A percentile compares a stretch with the other conserved stretches of the same genome.
Evolutionary conservation across 1,140 invertebrate species (phyloP).

Genomic region (Cotesia vestalis): DNA sequence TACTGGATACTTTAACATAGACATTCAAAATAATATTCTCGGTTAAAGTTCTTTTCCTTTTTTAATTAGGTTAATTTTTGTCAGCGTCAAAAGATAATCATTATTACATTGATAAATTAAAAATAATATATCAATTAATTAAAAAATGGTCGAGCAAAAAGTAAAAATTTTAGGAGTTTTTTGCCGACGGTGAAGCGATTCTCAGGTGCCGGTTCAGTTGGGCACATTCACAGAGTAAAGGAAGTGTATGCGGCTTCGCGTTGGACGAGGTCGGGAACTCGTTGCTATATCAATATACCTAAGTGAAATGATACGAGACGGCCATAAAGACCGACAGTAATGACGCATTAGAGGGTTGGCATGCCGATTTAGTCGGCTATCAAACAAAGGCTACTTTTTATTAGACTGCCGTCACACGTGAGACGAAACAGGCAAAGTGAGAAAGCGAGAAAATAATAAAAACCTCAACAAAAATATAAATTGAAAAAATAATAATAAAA

Average conservation of each 20-base stretch:
- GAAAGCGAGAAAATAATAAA: background rate
- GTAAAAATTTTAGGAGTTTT: slow-evolving; percentile 16
- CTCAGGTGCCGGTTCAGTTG: background rate
- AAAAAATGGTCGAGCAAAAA: background rate
- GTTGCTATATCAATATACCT: slow-evolving; percentile 69
- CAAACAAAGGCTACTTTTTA: slow-evolving; percentile 67
- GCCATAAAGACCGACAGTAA: slow-evolving; percentile 67
- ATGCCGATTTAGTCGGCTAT: slow-evolving; percentile 66
- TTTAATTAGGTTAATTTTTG: no score
- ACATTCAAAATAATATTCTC: no score
- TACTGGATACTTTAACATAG: no score
- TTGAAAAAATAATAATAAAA: slow-evolving; percentile 15
- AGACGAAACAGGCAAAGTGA: slow-evolving; percentile 31
- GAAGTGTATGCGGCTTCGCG: slow-evolving; percentile 42
- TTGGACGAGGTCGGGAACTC: slow-evolving; percentile 62
- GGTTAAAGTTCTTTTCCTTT: no score
- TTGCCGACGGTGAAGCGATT: slow-evolving; percentile 19
- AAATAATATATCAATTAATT: background rate
- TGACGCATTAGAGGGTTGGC: slow-evolving; percentile 67
- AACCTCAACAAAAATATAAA: slow-evolving; percentile 14
- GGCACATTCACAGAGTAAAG: slow-evolving; percentile 31
- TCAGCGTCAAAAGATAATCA: no score
- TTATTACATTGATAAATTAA: background rate
- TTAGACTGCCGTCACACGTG: slow-evolving; percentile 58
- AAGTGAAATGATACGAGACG: slow-evolving; percentile 68